Evolutionary conservation across 2,888 invertebrate species (phyloP).

Genomic region (Plutella xylostella): DNA sequence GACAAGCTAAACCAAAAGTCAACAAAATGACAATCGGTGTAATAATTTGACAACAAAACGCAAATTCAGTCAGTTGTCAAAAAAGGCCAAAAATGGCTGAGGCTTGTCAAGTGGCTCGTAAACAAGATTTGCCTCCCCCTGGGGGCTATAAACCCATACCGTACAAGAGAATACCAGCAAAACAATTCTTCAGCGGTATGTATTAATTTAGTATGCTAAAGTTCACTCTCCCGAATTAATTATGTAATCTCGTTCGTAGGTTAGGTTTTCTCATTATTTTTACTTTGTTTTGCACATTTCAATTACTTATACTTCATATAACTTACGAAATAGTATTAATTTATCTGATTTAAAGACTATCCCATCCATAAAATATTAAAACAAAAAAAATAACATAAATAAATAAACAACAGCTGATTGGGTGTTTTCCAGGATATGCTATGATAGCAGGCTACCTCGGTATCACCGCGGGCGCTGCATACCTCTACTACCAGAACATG

Average conservation of each 20-base stretch:
- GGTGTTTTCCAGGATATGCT: slow-evolving; percentile 66
- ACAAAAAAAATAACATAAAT: too few species aligned
- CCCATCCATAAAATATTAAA: too few species aligned
- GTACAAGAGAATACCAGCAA: slow-evolving; percentile 79
- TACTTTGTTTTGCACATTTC: not conserved
- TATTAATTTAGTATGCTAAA: slow-evolving; percentile 10
- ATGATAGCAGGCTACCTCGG: slow-evolving; percentile 72
- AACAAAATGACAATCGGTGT: too few species aligned
- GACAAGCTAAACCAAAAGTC: too few species aligned
- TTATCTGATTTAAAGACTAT: too few species aligned
- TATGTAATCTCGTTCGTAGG: slow-evolving; percentile 39
- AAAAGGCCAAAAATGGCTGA: slow-evolving; percentile 39
- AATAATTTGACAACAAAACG: too few species aligned
- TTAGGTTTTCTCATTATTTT: not conserved
- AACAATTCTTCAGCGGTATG: slow-evolving; percentile 76
- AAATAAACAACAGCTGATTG: not conserved
- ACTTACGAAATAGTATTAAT: too few species aligned
- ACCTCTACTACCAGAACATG: slow-evolving; percentile 68
- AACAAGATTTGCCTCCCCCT: slow-evolving; percentile 93
- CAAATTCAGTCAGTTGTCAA: too few species aligned
- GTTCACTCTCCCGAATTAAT: slow-evolving; percentile 20
- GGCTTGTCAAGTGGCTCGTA: slow-evolving; percentile 34
- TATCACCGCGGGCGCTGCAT: slow-evolving; percentile 67
- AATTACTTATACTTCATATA: too few species aligned
- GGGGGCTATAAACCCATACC: slow-evolving; percentile 89